Conservation (phyloP, 2,797 vertebrate genomes). For the Psittacula derbiana region DNA sequence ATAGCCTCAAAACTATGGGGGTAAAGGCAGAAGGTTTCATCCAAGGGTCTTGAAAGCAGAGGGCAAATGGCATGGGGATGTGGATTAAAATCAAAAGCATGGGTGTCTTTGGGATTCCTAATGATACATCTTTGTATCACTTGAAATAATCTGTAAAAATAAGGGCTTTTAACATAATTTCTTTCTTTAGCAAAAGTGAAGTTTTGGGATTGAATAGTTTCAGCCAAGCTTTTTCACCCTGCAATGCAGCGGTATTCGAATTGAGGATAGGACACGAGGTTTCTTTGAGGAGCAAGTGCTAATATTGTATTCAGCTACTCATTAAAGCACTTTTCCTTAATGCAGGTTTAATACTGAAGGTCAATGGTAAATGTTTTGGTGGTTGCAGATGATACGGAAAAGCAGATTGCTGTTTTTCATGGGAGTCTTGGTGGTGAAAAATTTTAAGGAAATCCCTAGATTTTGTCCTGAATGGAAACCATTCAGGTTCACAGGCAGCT, state of each 20-base stretch:
- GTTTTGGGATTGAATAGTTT: background rate
- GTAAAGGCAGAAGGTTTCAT: background rate
- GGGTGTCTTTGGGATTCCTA: background rate
- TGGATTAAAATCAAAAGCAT: rapidly evolving
- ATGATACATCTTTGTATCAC: rapidly evolving
- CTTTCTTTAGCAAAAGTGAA: background rate
- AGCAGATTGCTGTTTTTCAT: background rate
- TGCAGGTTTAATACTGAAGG: background rate
- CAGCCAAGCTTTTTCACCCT: background rate
- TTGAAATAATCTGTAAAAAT: background rate
- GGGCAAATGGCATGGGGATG: background rate
- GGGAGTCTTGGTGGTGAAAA: background rate
- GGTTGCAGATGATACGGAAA: background rate
- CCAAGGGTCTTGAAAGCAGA: background rate
- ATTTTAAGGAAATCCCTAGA: background rate
- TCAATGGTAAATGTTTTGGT: background rate
- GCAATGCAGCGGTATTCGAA: background rate
- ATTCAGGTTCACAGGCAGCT: background rate
- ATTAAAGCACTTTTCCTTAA: background rate
- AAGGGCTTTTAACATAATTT: rapidly evolving
- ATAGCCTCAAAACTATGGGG: rapidly evolving
- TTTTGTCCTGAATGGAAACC: background rate
- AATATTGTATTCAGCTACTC: background rate
- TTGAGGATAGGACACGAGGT: background rate
- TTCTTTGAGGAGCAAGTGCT: background rate